A percentile compares a stretch with the other conserved stretches of the same genome.
Evolutionary conservation across 2,113 vertebrate species (phyloP).

Genomic region (Phrynosoma platyrhinos): DNA sequence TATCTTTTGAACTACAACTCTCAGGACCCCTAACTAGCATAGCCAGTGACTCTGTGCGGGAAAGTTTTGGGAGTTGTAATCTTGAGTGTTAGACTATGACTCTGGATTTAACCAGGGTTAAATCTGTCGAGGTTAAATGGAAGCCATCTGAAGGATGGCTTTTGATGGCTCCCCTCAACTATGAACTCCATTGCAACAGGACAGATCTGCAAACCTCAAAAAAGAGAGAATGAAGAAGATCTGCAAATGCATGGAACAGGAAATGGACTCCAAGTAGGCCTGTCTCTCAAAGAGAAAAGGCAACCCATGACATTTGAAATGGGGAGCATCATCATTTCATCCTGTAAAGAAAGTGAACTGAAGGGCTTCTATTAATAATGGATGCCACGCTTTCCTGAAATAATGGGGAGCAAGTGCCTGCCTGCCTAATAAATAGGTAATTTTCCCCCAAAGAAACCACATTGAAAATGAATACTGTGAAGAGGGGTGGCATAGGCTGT

Average conservation of each 20-base stretch:
- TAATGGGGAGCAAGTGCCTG: constrained; percentile 35
- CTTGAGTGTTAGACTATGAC: too few relatives aligned
- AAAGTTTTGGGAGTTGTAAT: too few relatives aligned
- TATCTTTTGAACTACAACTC: too few relatives aligned
- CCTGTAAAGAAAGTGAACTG: constrained; percentile 45
- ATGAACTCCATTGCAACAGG: neutral
- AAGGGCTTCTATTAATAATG: constrained; percentile 60
- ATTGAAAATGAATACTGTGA: constrained; percentile 20
- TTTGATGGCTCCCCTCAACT: neutral
- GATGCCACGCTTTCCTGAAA: constrained; percentile 53
- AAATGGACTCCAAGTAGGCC: neutral
- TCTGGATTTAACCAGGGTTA: too few relatives aligned
- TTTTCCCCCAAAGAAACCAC: constrained; percentile 26
- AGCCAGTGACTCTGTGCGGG: too few relatives aligned
- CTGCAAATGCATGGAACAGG: neutral
- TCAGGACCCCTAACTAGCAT: too few relatives aligned
- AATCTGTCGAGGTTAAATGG: neutral
- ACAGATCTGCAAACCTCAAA: neutral
- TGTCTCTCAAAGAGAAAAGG: constrained; percentile 10
- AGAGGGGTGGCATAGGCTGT: neutral
- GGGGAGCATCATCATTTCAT: constrained; percentile 33
- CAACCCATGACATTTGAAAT: constrained; percentile 50
- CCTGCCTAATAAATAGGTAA: neutral
- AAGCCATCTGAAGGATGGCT: too few relatives aligned
- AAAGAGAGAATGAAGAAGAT: neutral